These are phyloP conservation scores for Mormyrops boulengeri DNA, from an alignment of 2,797 vertebrate genomes.

Conservation along the genomic window DNA sequence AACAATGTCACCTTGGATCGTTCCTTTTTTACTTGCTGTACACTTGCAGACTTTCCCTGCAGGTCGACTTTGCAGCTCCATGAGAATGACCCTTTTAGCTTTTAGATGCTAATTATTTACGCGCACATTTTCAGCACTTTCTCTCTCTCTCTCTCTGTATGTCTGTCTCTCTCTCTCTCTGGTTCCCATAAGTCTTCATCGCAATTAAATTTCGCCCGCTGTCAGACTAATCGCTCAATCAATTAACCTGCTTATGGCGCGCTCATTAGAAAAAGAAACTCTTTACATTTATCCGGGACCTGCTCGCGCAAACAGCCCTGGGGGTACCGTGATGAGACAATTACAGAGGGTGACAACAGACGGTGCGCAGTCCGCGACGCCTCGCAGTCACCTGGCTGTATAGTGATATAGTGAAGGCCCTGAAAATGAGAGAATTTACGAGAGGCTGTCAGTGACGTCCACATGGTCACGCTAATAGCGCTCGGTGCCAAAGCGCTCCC, in stretches of 20 bases:
- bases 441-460: background rate
- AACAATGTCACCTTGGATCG: background rate
- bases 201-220: constrained; percentile 16
- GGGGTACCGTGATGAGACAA: background rate
- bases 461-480: background rate
- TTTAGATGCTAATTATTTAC: background rate
- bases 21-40: background rate
- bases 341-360: background rate
- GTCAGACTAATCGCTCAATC: constrained; percentile 13
- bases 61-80: background rate
- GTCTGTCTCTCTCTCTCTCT: background rate
- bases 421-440: background rate
- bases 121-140: background rate
- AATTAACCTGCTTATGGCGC: background rate
- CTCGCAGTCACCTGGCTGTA: background rate
- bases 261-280: background rate
- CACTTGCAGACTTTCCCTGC: background rate
- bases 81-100: background rate
- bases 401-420: background rate
- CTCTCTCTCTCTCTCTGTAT: background rate
- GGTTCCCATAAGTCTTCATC: background rate
- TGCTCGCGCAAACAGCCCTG: background rate
- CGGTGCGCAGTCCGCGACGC: background rate
- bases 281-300: background rate
- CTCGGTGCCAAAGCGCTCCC: background rate